Evolutionary conservation across 2,888 invertebrate species (phyloP).

Genomic region (Melanostoma mellinum): DNA sequence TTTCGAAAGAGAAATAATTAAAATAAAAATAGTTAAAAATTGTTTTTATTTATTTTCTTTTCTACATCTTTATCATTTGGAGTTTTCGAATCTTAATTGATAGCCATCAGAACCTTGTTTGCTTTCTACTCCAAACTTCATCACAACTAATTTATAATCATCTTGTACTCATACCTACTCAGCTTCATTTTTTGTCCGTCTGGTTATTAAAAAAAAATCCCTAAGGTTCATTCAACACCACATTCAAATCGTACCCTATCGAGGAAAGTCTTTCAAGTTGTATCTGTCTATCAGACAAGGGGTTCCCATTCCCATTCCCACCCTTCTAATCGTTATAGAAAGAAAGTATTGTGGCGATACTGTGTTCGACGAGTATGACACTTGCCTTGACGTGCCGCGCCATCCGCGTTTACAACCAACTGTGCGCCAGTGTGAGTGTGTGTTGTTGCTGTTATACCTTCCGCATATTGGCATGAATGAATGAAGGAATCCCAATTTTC

Average conservation of each 20-base stretch:
- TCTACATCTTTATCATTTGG: too few relatives aligned
- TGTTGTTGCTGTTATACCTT: conserved; percentile 59
- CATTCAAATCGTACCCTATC: conserved; percentile 40
- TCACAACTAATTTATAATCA: too few relatives aligned
- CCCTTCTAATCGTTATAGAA: conserved; percentile 1
- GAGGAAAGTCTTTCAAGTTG: conserved; percentile 29
- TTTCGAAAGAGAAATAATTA: too few relatives aligned
- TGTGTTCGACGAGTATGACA: conserved; percentile 47
- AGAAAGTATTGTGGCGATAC: conserved; percentile 1
- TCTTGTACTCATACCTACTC: too few relatives aligned
- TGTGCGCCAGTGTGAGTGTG: conserved; percentile 51
- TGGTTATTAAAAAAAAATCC: conserved; percentile 4
- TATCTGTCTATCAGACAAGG: conserved; percentile 31
- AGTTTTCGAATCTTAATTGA: too few relatives aligned
- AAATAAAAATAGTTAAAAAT: too few relatives aligned
- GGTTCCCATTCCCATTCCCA: background rate
- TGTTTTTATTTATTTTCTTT: too few relatives aligned
- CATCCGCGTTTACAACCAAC: conserved; percentile 61
- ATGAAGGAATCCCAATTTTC: conserved; percentile 70
- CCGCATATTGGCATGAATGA: conserved; percentile 63
- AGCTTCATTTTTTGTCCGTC: background rate
- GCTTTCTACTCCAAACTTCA: too few relatives aligned
- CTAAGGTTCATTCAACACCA: conserved; percentile 31
- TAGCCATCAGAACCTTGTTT: too few relatives aligned
- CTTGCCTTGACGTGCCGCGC: conserved; percentile 53